These are phyloP conservation scores for Drosophila anomalata DNA, from an alignment of 2,888 invertebrate genomes.

Conservation along the genomic window DNA sequence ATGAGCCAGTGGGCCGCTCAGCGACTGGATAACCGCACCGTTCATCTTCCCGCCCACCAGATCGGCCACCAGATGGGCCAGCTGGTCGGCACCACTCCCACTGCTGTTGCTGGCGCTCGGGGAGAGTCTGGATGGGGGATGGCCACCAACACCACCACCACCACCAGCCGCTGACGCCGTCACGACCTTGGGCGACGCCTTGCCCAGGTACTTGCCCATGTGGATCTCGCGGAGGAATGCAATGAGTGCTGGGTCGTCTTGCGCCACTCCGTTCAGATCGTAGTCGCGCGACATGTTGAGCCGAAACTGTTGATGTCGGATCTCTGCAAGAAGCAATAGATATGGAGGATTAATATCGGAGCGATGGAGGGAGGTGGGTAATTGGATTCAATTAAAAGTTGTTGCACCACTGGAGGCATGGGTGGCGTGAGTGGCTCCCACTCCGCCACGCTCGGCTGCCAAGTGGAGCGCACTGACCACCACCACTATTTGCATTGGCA, in stretches of 20 bases:
- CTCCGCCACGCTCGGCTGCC: slow-evolving; percentile 64
- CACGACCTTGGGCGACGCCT: slow-evolving; percentile 44
- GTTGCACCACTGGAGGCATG: slow-evolving; percentile 73
- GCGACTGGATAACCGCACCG: slow-evolving; percentile 89
- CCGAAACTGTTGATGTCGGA: slow-evolving; percentile 91
- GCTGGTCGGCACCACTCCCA: slow-evolving; percentile 72
- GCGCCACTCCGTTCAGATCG: slow-evolving; percentile 89
- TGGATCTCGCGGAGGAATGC: slow-evolving; percentile 90
- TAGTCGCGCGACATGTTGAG: slow-evolving; percentile 92
- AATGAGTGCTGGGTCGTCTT: slow-evolving; percentile 90
- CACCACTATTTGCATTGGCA: slow-evolving; percentile 62
- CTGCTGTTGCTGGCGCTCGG: slow-evolving; percentile 11
- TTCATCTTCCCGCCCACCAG: slow-evolving; percentile 84
- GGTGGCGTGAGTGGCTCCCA: slow-evolving; percentile 64
- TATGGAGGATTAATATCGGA: slow-evolving; percentile 16
- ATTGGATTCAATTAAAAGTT: slow-evolving; percentile 74
- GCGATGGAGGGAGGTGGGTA: slow-evolving; percentile 43
- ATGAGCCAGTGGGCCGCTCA: slow-evolving; percentile 86
- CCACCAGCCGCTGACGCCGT: slow-evolving; percentile 25
- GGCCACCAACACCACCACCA: background rate
- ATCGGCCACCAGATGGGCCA: slow-evolving; percentile 83
- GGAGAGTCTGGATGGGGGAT: slow-evolving; percentile 15
- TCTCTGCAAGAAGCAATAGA: slow-evolving; percentile 84
- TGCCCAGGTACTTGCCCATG: slow-evolving; percentile 84
- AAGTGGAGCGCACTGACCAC: slow-evolving; percentile 66